Conservation (phyloP, 1,140 invertebrate genomes). For the Dendroctonus valens region DNA sequence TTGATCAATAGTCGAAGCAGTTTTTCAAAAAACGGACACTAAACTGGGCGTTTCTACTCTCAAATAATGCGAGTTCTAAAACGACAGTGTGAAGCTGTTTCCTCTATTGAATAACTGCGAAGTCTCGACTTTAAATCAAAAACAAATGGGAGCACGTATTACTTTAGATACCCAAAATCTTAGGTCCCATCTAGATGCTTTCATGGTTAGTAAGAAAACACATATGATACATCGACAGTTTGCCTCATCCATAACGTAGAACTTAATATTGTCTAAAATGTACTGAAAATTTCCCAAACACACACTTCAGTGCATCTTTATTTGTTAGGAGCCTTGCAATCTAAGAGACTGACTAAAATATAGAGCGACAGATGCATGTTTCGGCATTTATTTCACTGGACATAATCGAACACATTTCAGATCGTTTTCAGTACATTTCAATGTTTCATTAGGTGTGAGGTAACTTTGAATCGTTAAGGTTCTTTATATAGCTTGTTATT, state of each 20-base stretch:
- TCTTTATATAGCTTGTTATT: background rate
- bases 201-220: constrained; percentile 35
- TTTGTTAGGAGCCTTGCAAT: background rate
- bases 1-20: background rate
- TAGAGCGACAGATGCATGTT: too few species aligned
- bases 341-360: too few species aligned
- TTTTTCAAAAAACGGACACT: constrained; percentile 18
- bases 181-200: constrained; percentile 37
- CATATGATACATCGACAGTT: constrained; percentile 41
- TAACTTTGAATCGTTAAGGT: background rate
- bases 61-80: too few species aligned
- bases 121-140: constrained; percentile 22
- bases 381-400: too few species aligned
- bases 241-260: constrained; percentile 1
- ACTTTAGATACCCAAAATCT: constrained; percentile 26
- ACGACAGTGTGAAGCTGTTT: constrained; percentile 6
- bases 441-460: background rate
- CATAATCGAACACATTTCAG: background rate
- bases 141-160: constrained; percentile 38
- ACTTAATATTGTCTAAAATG: background rate
- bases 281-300: constrained; percentile 1
- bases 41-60: too few species aligned
- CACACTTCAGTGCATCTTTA: background rate
- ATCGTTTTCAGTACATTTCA: background rate
- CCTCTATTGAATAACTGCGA: constrained; percentile 1